These are phyloP conservation scores for Phrynosoma platyrhinos DNA, from an alignment of 2,113 vertebrate species.

Conservation along the genomic window DNA sequence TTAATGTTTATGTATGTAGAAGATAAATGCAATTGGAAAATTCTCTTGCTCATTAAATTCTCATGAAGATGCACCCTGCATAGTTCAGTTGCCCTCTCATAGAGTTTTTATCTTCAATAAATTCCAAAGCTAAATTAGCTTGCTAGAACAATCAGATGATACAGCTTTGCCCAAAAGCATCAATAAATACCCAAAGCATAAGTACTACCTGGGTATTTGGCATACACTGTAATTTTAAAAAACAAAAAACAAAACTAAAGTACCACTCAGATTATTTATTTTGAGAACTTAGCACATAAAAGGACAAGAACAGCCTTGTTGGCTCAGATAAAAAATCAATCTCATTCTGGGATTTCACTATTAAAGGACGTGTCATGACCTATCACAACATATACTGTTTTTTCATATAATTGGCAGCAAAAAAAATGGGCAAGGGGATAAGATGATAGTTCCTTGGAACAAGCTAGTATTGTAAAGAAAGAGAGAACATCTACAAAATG, in stretches of 20 bases:
- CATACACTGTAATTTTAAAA: not conserved
- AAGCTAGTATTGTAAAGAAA: not conserved
- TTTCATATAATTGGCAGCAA: not conserved
- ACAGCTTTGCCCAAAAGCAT: conserved; percentile 1
- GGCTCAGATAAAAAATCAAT: not conserved
- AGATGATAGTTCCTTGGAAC: not conserved
- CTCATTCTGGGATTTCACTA: not conserved
- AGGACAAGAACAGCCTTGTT: not conserved
- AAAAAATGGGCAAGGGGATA: not conserved
- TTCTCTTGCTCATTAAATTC: conserved; percentile 19
- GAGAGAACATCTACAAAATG: not conserved
- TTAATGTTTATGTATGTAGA: not conserved
- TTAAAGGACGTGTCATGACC: not conserved
- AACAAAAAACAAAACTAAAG: not conserved
- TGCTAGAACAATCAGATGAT: conserved; percentile 14
- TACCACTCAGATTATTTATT: not conserved
- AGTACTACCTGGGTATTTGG: not conserved
- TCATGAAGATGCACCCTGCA: conserved; percentile 13
- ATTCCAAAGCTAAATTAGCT: not conserved
- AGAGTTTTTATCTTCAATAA: conserved; percentile 1
- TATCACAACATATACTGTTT: not conserved
- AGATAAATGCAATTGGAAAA: not conserved
- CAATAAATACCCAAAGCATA: conserved; percentile 22
- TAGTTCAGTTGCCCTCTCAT: not conserved
- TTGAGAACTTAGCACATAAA: not conserved